phyloP scores from a whole-genome alignment of 2,797 vertebrate species.

The Serranus cabrilla region DNA sequence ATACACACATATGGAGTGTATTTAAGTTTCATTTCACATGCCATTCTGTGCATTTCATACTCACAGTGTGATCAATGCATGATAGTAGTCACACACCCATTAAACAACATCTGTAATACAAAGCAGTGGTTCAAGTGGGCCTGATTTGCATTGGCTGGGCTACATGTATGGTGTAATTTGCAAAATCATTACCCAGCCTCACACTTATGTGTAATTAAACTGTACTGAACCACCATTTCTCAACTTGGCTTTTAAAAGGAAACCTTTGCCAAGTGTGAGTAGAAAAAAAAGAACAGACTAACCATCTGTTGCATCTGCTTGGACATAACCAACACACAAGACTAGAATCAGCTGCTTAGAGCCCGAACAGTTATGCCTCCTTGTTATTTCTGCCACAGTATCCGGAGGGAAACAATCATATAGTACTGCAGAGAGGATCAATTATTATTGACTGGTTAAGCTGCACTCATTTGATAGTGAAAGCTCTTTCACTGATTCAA shows the following conservation, averaged over 20 bases:
- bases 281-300: slow-evolving; percentile 13
- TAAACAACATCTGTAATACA: slow-evolving; percentile 38
- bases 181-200: slow-evolving; percentile 39
- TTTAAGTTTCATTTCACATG: slow-evolving; percentile 58
- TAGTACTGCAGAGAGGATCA: slow-evolving; percentile 1
- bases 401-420: slow-evolving; percentile 17
- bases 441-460: slow-evolving; percentile 25
- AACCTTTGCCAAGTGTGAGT: slow-evolving; percentile 6
- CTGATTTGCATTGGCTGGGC: slow-evolving; percentile 33
- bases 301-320: slow-evolving; percentile 50
- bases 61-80: slow-evolving; percentile 67
- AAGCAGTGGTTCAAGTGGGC: slow-evolving; percentile 71
- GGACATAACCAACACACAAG: slow-evolving; percentile 26
- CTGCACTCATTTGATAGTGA: slow-evolving; percentile 12
- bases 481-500: slow-evolving; percentile 9
- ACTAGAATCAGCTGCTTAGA: slow-evolving; percentile 5
- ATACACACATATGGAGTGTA: slow-evolving; percentile 57
- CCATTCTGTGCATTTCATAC: slow-evolving; percentile 67
- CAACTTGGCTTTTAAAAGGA: slow-evolving; percentile 30
- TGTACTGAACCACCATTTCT: slow-evolving; percentile 34
- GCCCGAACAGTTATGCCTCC: background rate
- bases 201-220: slow-evolving; percentile 46
- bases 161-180: slow-evolving; percentile 29
- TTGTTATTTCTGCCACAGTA: no score
- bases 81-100: slow-evolving; percentile 42